phyloP scores from a whole-genome alignment of 2,113 vertebrate species.

The Chiloscyllium plagiosum region DNA sequence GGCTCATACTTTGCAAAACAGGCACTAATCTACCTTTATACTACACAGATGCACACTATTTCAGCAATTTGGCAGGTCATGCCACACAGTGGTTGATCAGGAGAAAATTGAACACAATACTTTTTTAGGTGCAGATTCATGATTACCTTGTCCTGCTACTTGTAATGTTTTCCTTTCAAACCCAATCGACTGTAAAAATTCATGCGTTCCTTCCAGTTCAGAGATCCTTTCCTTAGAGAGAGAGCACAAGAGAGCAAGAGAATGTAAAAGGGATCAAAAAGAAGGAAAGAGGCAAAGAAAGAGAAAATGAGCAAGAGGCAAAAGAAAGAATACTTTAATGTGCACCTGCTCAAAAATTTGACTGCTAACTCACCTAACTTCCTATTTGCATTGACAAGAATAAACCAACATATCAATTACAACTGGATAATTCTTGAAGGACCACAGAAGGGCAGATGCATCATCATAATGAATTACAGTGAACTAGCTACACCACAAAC shows the following conservation, averaged over 20 bases:
- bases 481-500: neutral
- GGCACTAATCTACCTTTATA: neutral
- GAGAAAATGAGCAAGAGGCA: neutral
- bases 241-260: neutral
- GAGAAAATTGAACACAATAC: neutral
- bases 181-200: slow-evolving; percentile 77
- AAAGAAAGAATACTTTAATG: neutral
- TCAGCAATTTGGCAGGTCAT: neutral
- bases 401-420: neutral
- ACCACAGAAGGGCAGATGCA: neutral
- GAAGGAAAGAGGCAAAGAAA: neutral
- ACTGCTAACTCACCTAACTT: neutral
- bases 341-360: neutral
- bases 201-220: slow-evolving; percentile 71
- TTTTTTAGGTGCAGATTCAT: neutral
- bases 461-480: neutral
- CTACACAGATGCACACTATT: neutral
- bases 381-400: neutral
- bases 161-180: slow-evolving; percentile 67
- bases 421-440: neutral
- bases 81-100: neutral
- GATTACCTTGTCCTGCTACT: slow-evolving; percentile 71
- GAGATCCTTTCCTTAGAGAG: slow-evolving; percentile 72
- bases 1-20: neutral
- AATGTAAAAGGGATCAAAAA: too few species aligned